Evolutionary conservation across 2,888 invertebrate species (phyloP).

Genomic region (Sabatieria punctata): DNA sequence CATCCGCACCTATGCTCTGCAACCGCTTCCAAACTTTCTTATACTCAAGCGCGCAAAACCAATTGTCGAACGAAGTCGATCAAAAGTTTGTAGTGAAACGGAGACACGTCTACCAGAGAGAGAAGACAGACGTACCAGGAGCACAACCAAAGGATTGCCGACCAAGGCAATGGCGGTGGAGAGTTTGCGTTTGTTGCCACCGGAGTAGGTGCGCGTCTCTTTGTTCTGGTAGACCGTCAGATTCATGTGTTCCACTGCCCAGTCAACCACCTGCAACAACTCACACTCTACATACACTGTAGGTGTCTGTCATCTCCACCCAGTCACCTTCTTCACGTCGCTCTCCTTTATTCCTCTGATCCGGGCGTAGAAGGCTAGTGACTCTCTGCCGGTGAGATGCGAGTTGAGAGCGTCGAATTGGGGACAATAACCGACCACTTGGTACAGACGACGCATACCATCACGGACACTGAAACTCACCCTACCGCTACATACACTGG

Average conservation of each 20-base stretch:
- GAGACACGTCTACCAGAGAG: background rate
- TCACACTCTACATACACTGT: no score
- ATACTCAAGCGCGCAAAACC: no score
- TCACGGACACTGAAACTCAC: no score
- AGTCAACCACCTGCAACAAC: constrained; percentile 46
- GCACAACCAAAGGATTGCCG: constrained; percentile 49
- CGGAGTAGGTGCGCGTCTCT: constrained; percentile 40
- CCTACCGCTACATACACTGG: no score
- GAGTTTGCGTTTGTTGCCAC: constrained; percentile 61
- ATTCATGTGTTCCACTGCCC: constrained; percentile 46
- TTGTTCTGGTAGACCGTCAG: constrained; percentile 39
- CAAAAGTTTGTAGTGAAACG: no score
- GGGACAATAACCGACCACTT: constrained; percentile 61
- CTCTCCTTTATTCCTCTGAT: constrained; percentile 46
- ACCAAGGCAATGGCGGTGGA: constrained; percentile 60
- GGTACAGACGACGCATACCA: constrained; percentile 35
- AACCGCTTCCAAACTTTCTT: no score
- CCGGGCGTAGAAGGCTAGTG: constrained; percentile 54
- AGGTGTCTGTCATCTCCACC: no score
- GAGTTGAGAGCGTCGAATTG: constrained; percentile 70
- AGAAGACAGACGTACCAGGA: constrained; percentile 38
- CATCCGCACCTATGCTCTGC: no score
- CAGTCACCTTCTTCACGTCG: constrained; percentile 31
- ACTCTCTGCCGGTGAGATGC: constrained; percentile 56
- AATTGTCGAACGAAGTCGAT: no score